Evolutionary conservation across 2,797 vertebrate genomes (phyloP), one percentile per base, ranked within the genome.

Genomic region (Spinibarbus caldwelli): DNA sequence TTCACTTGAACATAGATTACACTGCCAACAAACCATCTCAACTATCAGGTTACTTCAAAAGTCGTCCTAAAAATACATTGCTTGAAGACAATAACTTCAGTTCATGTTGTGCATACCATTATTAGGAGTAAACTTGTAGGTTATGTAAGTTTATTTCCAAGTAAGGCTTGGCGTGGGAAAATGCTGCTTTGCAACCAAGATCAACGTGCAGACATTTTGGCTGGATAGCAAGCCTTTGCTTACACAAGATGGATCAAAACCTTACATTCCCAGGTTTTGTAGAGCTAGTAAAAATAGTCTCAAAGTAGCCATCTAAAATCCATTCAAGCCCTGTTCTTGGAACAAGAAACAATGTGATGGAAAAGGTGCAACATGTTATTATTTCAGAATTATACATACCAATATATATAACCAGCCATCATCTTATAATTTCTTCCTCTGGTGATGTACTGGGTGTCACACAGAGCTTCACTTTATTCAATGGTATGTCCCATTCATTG

Each of bases 11-110:
- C n/a, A 6, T 3, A 81, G 77, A 41, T 23, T 76, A 6, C 70
- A 68, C 36, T 29, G 36, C 49, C 38, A 73, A 7, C 15, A 75
- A 87, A 83, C 47, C 41, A 78, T 68, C 59, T 79, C 62, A 85
- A 49, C 79, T 79, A 52, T 49, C 26, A 73, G 21, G 68, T 85
- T 71, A 34, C 19, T 70, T 83, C 38, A 79, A 38, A 41, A 21
- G 23, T 36, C 49, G 3, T 38, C 2, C 59, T 70, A 83, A 85
- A 88, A 83, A 67, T 29, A 87, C 29, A 66, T 31, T 47, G 36
- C 38, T 38, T n/a, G 15, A 83, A 72, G 54, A 76, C 70, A 52
- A 78, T 26, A 59, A 67, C 38, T 76, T 75, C 0, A 7, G 59
- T 15, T 77, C 47, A 70, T 26, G 47, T 54, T 80, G 59, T 68